These are phyloP conservation scores for Tetrao urogallus DNA, from an alignment of 2,113 vertebrate species.

Conservation along the genomic window DNA sequence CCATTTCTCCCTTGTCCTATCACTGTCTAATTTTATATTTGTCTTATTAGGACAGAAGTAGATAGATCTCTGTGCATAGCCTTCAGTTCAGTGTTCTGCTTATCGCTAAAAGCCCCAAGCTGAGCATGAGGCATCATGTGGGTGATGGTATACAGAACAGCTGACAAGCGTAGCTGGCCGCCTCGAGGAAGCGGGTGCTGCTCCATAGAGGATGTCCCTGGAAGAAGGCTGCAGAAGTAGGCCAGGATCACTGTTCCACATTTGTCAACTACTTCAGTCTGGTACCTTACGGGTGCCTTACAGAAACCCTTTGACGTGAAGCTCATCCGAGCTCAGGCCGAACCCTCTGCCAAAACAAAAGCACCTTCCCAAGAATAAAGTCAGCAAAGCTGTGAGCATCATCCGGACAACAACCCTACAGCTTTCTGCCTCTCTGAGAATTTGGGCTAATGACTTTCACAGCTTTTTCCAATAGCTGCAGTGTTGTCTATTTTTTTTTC, in stretches of 20 bases:
- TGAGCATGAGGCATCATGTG: background rate
- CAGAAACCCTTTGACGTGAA: background rate
- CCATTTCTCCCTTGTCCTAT: too few species aligned
- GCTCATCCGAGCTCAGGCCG: background rate
- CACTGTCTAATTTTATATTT: too few species aligned
- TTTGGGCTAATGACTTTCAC: background rate
- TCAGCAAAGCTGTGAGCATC: background rate
- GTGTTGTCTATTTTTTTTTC: background rate
- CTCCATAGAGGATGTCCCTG: background rate
- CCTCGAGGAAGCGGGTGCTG: background rate
- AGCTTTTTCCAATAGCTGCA: background rate
- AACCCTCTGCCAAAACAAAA: background rate
- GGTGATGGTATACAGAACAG: background rate
- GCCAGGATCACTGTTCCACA: background rate
- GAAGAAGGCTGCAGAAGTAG: background rate
- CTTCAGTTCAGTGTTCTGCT: background rate
- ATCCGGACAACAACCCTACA: background rate
- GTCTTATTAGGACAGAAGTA: background rate
- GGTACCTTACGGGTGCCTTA: background rate
- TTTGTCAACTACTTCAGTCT: background rate
- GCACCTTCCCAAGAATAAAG: background rate
- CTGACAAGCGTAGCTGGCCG: background rate
- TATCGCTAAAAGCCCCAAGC: background rate
- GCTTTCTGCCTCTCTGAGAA: background rate
- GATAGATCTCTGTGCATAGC: background rate